phyloP scores from a whole-genome alignment of 2,888 invertebrate genomes.

The Leptinotarsa tumamoca region DNA sequence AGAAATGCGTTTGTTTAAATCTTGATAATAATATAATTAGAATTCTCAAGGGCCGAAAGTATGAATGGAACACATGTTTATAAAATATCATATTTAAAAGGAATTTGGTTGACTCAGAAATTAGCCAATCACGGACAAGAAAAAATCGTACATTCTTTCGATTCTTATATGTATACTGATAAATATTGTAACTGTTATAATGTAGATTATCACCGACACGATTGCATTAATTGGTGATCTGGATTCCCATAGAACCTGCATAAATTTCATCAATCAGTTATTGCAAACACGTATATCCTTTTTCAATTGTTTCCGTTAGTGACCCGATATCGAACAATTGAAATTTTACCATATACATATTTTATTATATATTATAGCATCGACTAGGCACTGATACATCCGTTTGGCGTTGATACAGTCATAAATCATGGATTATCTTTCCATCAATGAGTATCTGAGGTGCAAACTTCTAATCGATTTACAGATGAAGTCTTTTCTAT shows the following conservation, averaged over 20 bases:
- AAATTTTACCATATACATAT: neutral
- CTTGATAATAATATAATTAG: neutral
- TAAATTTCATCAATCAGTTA: neutral
- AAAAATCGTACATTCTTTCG: conserved; percentile 3
- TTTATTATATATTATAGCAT: neutral
- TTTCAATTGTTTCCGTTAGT: conserved; percentile 14
- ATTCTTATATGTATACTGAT: neutral
- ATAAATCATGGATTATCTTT: neutral
- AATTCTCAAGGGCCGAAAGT: too few relatives aligned
- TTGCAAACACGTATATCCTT: neutral
- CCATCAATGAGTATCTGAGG: neutral
- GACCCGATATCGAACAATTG: neutral
- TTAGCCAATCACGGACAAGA: too few relatives aligned
- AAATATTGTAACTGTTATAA: conserved; percentile 22
- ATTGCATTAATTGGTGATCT: conserved; percentile 25
- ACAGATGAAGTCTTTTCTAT: too few relatives aligned
- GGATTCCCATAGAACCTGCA: conserved; percentile 7
- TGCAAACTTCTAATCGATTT: neutral
- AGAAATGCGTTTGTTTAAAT: neutral
- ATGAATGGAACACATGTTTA: too few relatives aligned
- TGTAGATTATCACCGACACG: conserved; percentile 31
- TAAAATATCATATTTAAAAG: too few relatives aligned
- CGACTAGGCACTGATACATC: neutral
- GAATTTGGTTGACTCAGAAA: too few relatives aligned
- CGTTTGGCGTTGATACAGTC: neutral